Evolutionary conservation across 2,113 vertebrate species (phyloP).

Genomic region (Cathartes aura): DNA sequence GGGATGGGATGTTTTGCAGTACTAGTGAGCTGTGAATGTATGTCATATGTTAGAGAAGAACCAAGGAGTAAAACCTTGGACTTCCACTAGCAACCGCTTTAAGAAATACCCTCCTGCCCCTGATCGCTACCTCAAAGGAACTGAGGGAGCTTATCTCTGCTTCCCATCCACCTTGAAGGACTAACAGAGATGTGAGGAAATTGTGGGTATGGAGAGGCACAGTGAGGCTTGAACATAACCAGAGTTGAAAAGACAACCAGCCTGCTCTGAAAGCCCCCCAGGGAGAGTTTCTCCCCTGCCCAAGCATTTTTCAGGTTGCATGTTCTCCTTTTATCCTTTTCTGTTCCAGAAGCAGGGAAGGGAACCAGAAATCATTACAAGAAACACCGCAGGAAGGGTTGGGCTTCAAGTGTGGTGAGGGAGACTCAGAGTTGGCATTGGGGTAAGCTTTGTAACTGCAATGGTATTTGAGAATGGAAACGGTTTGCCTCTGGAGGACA

Average conservation of each 20-base stretch:
- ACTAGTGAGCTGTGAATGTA: not conserved
- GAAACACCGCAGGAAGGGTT: not conserved
- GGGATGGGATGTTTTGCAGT: not conserved
- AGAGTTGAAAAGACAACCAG: not conserved
- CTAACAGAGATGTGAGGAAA: not conserved
- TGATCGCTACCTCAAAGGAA: not conserved
- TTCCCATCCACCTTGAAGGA: not conserved
- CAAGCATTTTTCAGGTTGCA: not conserved
- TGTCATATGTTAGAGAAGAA: not conserved
- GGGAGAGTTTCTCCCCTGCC: not conserved
- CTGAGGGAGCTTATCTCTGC: not conserved
- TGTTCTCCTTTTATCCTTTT: not conserved
- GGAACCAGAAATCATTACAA: not conserved
- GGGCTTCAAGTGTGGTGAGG: not conserved
- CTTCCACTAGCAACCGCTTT: not conserved
- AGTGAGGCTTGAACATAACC: not conserved
- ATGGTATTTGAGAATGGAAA: not conserved
- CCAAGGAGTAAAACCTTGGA: not conserved
- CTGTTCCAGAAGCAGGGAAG: not conserved
- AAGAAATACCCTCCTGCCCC: not conserved
- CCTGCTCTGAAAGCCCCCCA: not conserved
- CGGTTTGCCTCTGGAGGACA: not conserved
- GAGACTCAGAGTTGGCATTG: not conserved
- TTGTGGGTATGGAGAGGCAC: not conserved
- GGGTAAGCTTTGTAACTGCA: not conserved